Base-by-base conservation (phyloP, 2,888 invertebrate genomes). In the Amphiduros pacificus region DNA sequence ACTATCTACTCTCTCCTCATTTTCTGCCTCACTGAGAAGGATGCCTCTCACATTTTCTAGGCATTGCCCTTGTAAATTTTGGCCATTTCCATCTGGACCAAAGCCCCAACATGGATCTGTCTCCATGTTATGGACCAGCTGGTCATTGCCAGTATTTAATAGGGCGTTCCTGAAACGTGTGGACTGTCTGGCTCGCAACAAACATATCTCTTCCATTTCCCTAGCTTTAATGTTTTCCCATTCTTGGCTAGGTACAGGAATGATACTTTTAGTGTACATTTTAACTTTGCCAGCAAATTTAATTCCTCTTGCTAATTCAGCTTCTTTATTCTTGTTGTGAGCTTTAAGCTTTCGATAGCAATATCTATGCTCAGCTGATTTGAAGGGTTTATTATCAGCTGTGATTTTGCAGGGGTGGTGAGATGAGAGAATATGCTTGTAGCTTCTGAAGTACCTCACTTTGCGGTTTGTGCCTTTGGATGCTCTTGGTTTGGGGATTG, bases 121-220 rank as follows among this genome's bases (percentile, higher is more conserved):
- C 26, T 50, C 50, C 50, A 50, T 50, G 26, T 50, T 50, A 28
- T 50, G 50, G 26, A 50, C 27, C 5, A 50, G 26, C 26, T 50
- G 5, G 14, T 50, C 27, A 9, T 11, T n/a, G 11, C 50, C 50
- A 3, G 50, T 26, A 28, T 26, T 28, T 3, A 50, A 28, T n/a
- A 50, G 26, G 3, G 22, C 50, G 11, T 50, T 28, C 6, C 50
- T 11, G 26, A 27, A 50, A 11, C 27, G 24, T 4, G 4, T 11
- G 5, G 50, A 24, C n/a, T 50, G 50, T 11, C 5, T n/a, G 24
- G 50, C 50, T 4, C 50, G 14, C 27, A 22, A 11, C n/a, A 4
- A 9, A 11, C 27, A 11, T 26, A 50, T 26, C 6, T 50, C 5
- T 4, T 11, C 9, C 50, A 50, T 50, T 11, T 27, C 26, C 5